These are phyloP conservation scores for Dasyprocta punctata DNA, from an alignment of 2,113 vertebrate genomes.

Conservation along the genomic window DNA sequence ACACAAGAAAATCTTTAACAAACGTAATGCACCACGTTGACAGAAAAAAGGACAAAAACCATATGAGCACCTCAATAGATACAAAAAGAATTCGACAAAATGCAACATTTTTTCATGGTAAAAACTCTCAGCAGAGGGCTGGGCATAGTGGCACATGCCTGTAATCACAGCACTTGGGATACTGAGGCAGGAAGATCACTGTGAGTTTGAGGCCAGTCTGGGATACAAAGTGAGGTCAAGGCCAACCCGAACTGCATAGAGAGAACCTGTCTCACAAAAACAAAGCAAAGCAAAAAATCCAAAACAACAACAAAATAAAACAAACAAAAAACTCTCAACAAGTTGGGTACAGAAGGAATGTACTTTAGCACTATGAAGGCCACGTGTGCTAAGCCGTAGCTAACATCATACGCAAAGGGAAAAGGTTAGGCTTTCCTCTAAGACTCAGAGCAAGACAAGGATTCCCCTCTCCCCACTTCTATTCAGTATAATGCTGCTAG, in stretches of 20 bases:
- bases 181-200: not conserved
- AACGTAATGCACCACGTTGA: not conserved
- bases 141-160: too few species aligned
- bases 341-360: not conserved
- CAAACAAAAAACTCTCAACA: not conserved
- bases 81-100: not conserved
- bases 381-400: not conserved
- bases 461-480: not conserved
- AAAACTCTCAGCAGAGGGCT: not conserved
- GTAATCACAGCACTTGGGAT: not conserved
- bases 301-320: not conserved
- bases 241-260: not conserved
- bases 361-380: not conserved
- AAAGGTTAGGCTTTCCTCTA: not conserved
- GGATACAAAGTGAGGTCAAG: not conserved
- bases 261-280: not conserved
- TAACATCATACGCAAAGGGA: not conserved
- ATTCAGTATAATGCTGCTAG: not conserved
- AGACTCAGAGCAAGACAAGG: not conserved
- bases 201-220: not conserved
- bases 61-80: not conserved
- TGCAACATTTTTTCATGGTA: not conserved
- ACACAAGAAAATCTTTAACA: not conserved
- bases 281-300: not conserved
- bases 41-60: slow-evolving; percentile 22